These are phyloP conservation scores for Apamea epomidion DNA, from an alignment of 2,888 invertebrate species.

Conservation along the genomic window DNA sequence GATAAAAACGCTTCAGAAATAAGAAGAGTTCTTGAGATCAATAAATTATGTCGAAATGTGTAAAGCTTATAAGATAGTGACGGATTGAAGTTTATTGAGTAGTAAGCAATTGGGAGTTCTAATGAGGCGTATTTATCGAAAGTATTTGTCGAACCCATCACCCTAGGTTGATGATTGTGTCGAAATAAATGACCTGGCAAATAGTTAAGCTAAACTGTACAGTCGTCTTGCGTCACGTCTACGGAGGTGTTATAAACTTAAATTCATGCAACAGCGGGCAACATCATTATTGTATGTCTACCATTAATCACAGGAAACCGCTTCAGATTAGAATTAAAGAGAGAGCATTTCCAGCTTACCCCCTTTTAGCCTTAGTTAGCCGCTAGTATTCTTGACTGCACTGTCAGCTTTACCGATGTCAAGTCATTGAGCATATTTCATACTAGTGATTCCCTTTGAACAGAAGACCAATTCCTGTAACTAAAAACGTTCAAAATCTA, in stretches of 20 bases:
- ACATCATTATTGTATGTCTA: too few relatives aligned
- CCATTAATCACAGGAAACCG: not conserved
- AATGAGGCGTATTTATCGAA: constrained; percentile 17
- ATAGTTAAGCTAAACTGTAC: not conserved
- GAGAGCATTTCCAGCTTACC: not conserved
- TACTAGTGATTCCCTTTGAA: not conserved
- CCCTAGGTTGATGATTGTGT: not conserved
- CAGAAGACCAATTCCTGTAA: too few relatives aligned
- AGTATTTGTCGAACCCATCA: not conserved
- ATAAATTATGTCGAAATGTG: constrained; percentile 24
- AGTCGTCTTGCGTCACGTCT: not conserved
- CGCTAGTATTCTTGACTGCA: not conserved
- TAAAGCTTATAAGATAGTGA: constrained; percentile 30
- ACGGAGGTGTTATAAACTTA: not conserved
- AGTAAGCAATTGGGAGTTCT: constrained; percentile 27
- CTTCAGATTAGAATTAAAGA: not conserved
- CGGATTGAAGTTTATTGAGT: constrained; percentile 43
- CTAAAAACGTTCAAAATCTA: too few relatives aligned
- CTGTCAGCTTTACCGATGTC: not conserved
- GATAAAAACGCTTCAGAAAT: constrained; percentile 37
- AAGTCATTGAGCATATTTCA: not conserved
- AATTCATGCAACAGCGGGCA: not conserved
- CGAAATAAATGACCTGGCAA: not conserved
- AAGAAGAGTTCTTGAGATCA: constrained; percentile 35
- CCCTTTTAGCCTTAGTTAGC: not conserved